Conservation (phyloP, 1,140 invertebrate genomes). For the Nebria ingens region DNA sequence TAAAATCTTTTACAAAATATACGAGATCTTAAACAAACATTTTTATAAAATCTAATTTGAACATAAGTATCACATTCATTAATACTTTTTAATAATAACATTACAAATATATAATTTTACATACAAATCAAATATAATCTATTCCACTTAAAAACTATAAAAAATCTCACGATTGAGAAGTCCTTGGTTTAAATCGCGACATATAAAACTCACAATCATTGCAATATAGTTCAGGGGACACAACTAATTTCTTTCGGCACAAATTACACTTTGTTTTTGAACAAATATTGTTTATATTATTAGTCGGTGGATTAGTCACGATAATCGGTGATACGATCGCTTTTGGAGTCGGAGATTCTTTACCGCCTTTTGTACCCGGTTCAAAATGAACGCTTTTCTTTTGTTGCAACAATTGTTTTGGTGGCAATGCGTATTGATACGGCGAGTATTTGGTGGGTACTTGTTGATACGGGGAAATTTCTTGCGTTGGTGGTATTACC, state of each 20-base stretch:
- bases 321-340: constrained; percentile 36
- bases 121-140: not conserved
- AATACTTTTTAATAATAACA: not conserved
- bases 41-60: not conserved
- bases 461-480: constrained; percentile 39
- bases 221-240: constrained; percentile 67
- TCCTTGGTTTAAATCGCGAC: constrained; percentile 64
- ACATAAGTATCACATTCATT: constrained; percentile 7
- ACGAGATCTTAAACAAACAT: not conserved
- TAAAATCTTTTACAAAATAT: not conserved
- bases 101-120: not conserved
- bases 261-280: constrained; percentile 59
- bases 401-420: constrained; percentile 44
- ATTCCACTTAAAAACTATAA: not conserved
- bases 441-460: constrained; percentile 36
- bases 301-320: constrained; percentile 22
- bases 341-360: constrained; percentile 40
- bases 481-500: not conserved
- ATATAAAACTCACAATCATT: constrained; percentile 85
- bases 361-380: constrained; percentile 48
- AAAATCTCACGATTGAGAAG: constrained; percentile 2
- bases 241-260: constrained; percentile 71
- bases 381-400: constrained; percentile 59
- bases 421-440: constrained; percentile 22
- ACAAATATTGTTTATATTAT: constrained; percentile 13